Evolutionary conservation across 2,888 invertebrate species (phyloP).

Genomic region (Sarcophaga subvicina): DNA sequence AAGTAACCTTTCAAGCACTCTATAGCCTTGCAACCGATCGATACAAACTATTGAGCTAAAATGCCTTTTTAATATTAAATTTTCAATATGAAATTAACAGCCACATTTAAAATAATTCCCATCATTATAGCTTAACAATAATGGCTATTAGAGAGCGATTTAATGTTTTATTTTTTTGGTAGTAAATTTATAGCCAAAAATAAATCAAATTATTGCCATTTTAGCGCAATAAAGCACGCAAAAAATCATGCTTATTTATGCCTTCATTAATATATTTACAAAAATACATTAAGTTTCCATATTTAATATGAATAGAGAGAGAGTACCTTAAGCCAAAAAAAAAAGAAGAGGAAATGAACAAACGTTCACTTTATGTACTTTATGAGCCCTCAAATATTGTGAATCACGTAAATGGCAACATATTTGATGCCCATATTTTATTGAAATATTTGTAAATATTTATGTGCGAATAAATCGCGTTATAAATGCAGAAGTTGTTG

Average conservation of each 20-base stretch:
- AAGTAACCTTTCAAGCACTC: too few species aligned
- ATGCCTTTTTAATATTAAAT: too few species aligned
- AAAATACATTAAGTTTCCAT: constrained; percentile 17
- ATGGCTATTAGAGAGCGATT: not conserved
- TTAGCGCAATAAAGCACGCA: not conserved
- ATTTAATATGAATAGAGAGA: constrained; percentile 5
- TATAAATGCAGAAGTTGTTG: not conserved
- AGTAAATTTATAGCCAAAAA: constrained; percentile 45
- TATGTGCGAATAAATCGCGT: constrained; percentile 2
- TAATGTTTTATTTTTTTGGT: not conserved
- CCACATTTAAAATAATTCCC: too few species aligned
- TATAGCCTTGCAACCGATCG: too few species aligned
- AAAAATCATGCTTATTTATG: not conserved
- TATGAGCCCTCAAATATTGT: constrained; percentile 15
- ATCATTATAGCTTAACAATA: too few species aligned
- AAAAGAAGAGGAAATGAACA: too few species aligned
- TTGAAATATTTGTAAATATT: constrained; percentile 43
- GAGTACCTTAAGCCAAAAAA: not conserved
- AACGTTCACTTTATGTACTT: not conserved
- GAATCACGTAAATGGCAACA: constrained; percentile 61
- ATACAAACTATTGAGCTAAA: too few species aligned
- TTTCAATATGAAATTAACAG: too few species aligned
- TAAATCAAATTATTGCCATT: constrained; percentile 41
- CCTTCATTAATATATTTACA: constrained; percentile 38
- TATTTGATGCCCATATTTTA: constrained; percentile 60